phyloP scores from a whole-genome alignment of 2,888 invertebrate species.

The Agrochola litura region DNA sequence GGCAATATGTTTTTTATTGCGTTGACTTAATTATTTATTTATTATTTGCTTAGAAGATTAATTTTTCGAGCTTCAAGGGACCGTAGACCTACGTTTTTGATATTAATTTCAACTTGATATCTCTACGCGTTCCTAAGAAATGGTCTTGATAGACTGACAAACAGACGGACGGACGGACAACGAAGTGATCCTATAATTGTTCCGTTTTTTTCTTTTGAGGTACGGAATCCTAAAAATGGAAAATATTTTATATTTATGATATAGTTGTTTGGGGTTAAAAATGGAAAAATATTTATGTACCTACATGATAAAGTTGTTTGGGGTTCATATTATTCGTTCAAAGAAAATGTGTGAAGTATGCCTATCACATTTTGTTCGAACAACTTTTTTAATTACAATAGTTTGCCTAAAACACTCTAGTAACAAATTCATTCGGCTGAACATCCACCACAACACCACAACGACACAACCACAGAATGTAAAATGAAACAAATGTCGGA shows the following conservation, averaged over 20 bases:
- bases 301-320: not conserved
- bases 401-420: not conserved
- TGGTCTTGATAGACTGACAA: too few species aligned
- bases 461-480: conserved; percentile 39
- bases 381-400: not conserved
- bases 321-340: not conserved
- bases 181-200: too few species aligned
- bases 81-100: too few species aligned
- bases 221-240: not conserved
- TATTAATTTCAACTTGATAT: too few species aligned
- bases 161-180: too few species aligned
- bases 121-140: too few species aligned
- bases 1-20: too few species aligned
- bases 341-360: not conserved
- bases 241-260: not conserved
- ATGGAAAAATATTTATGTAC: not conserved
- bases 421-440: not conserved
- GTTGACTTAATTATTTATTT: too few species aligned
- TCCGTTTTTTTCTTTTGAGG: too few species aligned
- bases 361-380: not conserved
- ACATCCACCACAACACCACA: conserved; percentile 10
- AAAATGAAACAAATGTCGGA: conserved; percentile 52
- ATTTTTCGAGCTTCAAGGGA: too few species aligned
- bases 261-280: not conserved
- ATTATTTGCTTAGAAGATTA: too few species aligned